Conservation (phyloP, 2,113 vertebrate species). For the Leiothrix lutea region DNA sequence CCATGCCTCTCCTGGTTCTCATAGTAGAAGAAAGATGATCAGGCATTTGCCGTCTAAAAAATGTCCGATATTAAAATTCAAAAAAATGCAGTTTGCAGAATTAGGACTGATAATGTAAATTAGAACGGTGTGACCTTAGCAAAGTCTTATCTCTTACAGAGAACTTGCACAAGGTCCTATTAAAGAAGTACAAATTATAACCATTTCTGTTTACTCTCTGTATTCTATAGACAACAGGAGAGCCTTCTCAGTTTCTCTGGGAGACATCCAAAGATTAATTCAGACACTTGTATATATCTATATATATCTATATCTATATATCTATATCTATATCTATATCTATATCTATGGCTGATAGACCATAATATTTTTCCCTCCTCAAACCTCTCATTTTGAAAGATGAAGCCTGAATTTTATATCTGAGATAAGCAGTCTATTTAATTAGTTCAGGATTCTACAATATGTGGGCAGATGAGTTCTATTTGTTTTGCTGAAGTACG, state of each 20-base stretch:
- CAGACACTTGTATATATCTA: not conserved
- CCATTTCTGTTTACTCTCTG: not conserved
- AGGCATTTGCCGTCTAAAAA: not conserved
- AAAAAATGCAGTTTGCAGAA: not conserved
- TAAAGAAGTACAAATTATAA: not conserved
- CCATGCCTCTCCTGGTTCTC: not conserved
- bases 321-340: not conserved
- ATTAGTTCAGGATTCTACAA: not conserved
- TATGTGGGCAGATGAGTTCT: not conserved
- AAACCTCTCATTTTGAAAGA: conserved; percentile 5
- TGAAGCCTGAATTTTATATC: conserved; percentile 4
- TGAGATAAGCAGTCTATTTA: conserved; percentile 2
- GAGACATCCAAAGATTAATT: not conserved
- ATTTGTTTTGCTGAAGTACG: not conserved
- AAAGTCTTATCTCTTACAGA: not conserved
- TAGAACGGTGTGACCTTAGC: not conserved
- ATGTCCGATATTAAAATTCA: not conserved
- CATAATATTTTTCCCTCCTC: not conserved
- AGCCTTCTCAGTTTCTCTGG: not conserved
- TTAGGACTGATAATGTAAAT: not conserved
- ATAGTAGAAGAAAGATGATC: not conserved
- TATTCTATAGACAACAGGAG: not conserved
- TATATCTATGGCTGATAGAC: not conserved
- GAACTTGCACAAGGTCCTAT: not conserved
- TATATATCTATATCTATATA: not conserved